These are phyloP conservation scores for Rhinichthys klamathensis DNA, from an alignment of 2,113 vertebrate species.

Conservation along the genomic window DNA sequence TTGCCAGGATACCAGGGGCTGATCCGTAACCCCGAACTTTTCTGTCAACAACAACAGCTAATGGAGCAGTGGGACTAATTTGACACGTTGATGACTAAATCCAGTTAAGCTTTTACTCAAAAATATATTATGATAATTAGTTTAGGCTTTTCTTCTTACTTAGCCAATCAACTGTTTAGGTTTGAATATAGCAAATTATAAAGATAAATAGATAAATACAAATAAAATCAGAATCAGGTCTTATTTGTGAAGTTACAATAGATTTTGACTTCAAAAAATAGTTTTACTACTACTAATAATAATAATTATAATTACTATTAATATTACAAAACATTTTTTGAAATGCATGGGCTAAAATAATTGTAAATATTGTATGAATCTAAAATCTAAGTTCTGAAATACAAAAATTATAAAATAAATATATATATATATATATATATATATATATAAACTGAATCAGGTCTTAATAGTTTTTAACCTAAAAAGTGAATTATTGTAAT, in stretches of 20 bases:
- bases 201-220: background rate
- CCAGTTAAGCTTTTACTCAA: background rate
- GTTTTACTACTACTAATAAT: background rate
- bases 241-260: background rate
- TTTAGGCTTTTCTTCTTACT: background rate
- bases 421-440: no score
- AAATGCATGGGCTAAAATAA: no score
- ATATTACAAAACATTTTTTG: no score
- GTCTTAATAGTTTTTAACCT: no score
- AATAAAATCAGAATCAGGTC: background rate
- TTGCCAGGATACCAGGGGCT: conserved; percentile 49
- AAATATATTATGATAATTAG: background rate
- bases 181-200: background rate
- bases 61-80: background rate
- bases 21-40: conserved; percentile 40
- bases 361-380: no score
- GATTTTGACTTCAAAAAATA: background rate
- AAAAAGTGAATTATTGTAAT: no score
- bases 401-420: no score
- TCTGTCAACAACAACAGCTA: background rate
- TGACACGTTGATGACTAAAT: background rate
- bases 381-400: no score
- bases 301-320: background rate
- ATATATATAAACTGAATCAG: no score
- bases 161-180: background rate